Percentiles rank a stretch among this genome's conserved stretches.
Conservation (phyloP, 2,888 invertebrate species). For the Holacanthella duospinosa region DNA sequence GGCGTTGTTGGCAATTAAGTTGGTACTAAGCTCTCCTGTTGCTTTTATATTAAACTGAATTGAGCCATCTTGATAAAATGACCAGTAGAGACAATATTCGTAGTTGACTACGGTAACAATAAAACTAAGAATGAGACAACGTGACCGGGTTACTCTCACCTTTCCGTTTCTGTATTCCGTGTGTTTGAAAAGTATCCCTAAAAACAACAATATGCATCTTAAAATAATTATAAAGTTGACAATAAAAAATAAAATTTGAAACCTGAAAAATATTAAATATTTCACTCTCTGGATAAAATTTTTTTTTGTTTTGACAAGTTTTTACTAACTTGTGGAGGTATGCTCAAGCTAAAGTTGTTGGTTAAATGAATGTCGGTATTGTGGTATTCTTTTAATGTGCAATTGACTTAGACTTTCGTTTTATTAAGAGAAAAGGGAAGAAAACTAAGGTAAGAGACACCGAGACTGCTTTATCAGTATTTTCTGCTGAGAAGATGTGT, state of each 20-base stretch:
- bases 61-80: conserved; percentile 26
- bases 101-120: conserved; percentile 31
- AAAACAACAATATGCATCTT: not conserved
- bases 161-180: conserved; percentile 28
- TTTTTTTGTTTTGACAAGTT: no score
- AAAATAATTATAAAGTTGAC: not conserved
- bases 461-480: no score
- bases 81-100: conserved; percentile 31
- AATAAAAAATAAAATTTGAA: not conserved
- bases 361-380: no score
- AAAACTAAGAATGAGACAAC: conserved; percentile 27
- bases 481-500: no score
- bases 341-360: no score
- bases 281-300: no score
- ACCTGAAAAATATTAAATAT: not conserved
- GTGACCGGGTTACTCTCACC: conserved; percentile 18
- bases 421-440: no score
- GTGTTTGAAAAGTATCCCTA: conserved; percentile 30
- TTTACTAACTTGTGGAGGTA: no score
- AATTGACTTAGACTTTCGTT: no score
- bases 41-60: conserved; percentile 31
- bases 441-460: no score
- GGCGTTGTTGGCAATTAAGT: not conserved
- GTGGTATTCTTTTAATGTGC: no score
- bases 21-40: conserved; percentile 23